Evolutionary conservation across 2,797 vertebrate species (phyloP).

Genomic region (Kryptopterus vitreolus): DNA sequence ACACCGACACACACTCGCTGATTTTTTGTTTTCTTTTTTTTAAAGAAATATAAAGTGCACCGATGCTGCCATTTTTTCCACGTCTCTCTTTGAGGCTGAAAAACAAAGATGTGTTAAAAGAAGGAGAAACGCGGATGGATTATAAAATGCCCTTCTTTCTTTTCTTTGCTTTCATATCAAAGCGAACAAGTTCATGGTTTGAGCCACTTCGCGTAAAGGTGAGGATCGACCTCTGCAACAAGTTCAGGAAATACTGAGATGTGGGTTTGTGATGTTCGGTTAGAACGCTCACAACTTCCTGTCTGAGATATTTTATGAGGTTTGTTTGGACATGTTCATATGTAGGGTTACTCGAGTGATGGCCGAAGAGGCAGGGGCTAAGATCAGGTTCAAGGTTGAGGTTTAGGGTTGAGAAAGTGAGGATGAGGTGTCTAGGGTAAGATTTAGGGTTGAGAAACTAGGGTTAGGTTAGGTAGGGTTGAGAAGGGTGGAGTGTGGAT

Average conservation of each 20-base stretch:
- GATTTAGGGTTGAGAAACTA: not conserved
- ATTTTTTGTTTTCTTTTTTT: not conserved
- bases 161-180: too few species aligned
- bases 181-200: not conserved
- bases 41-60: slow-evolving; percentile 26
- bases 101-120: slow-evolving; percentile 6
- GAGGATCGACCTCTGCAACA: not conserved
- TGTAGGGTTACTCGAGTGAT: not conserved
- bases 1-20: not conserved
- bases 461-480: not conserved
- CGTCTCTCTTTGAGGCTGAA: not conserved
- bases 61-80: not conserved
- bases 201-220: not conserved
- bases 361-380: not conserved
- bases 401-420: too few species aligned
- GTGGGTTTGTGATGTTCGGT: not conserved
- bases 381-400: too few species aligned
- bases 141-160: slow-evolving; percentile 10
- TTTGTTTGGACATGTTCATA: not conserved
- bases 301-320: not conserved
- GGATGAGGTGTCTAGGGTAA: not conserved
- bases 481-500: not conserved
- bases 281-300: not conserved
- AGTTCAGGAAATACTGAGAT: not conserved
- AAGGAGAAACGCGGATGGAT: not conserved